Evolutionary conservation across 2,113 vertebrate genomes (phyloP).

Genomic region (Setophaga petechia): DNA sequence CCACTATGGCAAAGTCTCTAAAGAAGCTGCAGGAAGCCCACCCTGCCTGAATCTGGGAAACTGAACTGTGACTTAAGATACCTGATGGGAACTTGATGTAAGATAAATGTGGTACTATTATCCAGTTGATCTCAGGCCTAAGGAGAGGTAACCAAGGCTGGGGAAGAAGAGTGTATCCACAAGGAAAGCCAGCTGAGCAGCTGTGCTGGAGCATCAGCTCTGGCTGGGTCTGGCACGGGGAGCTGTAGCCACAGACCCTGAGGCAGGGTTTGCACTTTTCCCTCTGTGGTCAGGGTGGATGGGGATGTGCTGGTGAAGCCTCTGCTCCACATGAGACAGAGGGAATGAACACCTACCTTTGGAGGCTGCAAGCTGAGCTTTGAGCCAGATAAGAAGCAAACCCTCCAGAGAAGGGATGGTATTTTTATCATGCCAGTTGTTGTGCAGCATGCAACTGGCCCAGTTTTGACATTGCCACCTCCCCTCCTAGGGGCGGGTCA

Average conservation of each 20-base stretch:
- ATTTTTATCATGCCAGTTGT: not conserved
- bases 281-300: accelerated
- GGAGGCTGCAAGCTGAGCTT: not conserved
- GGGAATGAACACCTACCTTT: not conserved
- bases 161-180: not conserved
- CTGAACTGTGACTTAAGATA: not conserved
- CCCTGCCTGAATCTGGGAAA: accelerated
- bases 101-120: not conserved
- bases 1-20: not conserved
- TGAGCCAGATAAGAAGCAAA: not conserved
- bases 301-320: not conserved
- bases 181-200: not conserved
- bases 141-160: not conserved
- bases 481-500: not conserved
- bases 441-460: too few relatives aligned
- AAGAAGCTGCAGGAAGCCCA: not conserved
- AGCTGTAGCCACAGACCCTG: not conserved
- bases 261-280: not conserved
- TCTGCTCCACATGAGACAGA: not conserved
- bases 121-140: not conserved
- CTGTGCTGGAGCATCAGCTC: not conserved
- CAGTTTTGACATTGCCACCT: accelerated
- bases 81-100: not conserved
- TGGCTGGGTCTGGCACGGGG: not conserved
- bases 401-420: not conserved